These are phyloP conservation scores for Ceraclea dissimilis DNA, from an alignment of 2,888 invertebrate species.

Conservation along the genomic window DNA sequence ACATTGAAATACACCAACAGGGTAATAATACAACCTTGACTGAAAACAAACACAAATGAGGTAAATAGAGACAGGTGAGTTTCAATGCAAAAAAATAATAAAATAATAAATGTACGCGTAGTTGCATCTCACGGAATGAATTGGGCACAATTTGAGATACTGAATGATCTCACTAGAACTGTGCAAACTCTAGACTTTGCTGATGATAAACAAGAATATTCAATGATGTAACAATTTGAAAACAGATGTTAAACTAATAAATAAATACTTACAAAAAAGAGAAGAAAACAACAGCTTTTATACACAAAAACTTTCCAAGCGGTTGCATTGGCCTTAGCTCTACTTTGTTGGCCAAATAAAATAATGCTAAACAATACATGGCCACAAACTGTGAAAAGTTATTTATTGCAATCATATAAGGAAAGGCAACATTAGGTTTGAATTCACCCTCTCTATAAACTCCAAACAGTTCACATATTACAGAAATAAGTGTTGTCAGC, in stretches of 20 bases:
- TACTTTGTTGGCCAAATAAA: conserved; percentile 81
- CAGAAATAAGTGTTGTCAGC: conserved; percentile 80
- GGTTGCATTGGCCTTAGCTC: conserved; percentile 90
- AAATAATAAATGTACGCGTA: background rate
- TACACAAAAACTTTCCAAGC: conserved; percentile 90
- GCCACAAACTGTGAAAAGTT: conserved; percentile 93
- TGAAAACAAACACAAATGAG: conserved; percentile 42
- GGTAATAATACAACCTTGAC: conserved; percentile 88
- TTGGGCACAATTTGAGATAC: too few relatives aligned
- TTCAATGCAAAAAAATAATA: background rate
- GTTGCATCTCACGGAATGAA: too few relatives aligned
- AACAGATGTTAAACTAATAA: too few relatives aligned
- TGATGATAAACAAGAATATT: too few relatives aligned
- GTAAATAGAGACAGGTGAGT: conserved; percentile 4
- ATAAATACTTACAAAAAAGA: conserved; percentile 95
- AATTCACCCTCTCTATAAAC: conserved; percentile 92
- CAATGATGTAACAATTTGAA: too few relatives aligned
- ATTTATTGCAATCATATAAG: conserved; percentile 81
- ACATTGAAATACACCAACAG: conserved; percentile 76
- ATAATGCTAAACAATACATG: conserved; percentile 92
- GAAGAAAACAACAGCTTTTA: conserved; percentile 95
- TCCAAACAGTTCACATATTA: conserved; percentile 76
- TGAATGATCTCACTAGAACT: too few relatives aligned
- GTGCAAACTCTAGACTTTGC: too few relatives aligned
- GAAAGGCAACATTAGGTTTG: conserved; percentile 75